Evolutionary conservation across 2,888 invertebrate genomes (phyloP).

Genomic region (Habrosyne pyritoides): DNA sequence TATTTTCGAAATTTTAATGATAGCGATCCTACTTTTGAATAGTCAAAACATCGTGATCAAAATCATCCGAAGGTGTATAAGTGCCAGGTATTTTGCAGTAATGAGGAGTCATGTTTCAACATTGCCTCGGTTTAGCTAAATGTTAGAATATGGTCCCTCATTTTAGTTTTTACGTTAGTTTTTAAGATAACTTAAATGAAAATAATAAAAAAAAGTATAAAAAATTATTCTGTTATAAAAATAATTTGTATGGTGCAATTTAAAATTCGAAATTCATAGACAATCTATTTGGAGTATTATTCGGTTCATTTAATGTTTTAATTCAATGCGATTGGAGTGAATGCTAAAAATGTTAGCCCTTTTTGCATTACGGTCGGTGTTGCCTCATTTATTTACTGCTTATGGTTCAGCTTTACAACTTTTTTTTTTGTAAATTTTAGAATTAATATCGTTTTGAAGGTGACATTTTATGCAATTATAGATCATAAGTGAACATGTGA

Average conservation of each 20-base stretch:
- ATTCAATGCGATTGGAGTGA: background rate
- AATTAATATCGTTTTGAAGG: background rate
- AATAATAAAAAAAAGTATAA: conserved; percentile 21
- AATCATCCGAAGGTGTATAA: conserved; percentile 17
- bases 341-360: background rate
- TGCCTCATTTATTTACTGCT: background rate
- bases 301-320: background rate
- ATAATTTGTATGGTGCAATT: conserved; percentile 31
- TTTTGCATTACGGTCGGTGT: background rate
- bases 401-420: background rate
- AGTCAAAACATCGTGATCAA: conserved; percentile 53
- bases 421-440: background rate
- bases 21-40: conserved; percentile 51
- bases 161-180: conserved; percentile 9
- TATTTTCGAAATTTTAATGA: conserved; percentile 7
- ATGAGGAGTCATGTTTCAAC: background rate
- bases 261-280: conserved; percentile 9
- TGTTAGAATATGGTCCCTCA: background rate
- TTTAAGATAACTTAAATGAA: conserved; percentile 17
- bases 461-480: background rate
- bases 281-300: conserved; percentile 9
- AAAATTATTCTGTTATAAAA: conserved; percentile 27
- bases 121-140: background rate
- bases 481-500: background rate
- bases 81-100: background rate